Conservation (phyloP, 1,140 invertebrate species). For the Ganaspis sp. region DNA sequence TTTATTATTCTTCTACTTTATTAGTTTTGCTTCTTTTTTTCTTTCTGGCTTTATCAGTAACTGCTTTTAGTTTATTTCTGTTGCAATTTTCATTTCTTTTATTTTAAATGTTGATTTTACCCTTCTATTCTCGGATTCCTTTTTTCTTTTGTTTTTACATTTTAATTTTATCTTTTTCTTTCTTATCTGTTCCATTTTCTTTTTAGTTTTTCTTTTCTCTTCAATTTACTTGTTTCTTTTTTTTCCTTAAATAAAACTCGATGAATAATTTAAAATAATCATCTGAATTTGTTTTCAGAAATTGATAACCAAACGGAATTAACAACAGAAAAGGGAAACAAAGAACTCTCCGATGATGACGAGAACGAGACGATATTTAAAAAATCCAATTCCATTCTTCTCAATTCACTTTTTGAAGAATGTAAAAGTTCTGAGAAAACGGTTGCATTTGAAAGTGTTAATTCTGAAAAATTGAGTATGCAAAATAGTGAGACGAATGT, state of each 20-base stretch:
- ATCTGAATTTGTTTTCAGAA: not conserved
- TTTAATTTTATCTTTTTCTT: no score
- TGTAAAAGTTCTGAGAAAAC: not conserved
- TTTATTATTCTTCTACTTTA: no score
- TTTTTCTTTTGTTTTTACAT: no score
- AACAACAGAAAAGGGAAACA: not conserved
- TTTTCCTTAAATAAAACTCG: no score
- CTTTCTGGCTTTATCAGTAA: no score
- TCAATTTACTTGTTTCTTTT: no score
- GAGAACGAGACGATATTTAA: slow-evolving; percentile 1
- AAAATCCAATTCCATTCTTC: not conserved
- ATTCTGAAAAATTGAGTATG: not conserved
- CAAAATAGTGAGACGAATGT: not conserved
- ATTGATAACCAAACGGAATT: not conserved
- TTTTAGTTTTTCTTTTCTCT: not conserved
- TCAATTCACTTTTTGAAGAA: not conserved
- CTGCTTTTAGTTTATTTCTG: no score
- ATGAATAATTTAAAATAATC: no score
- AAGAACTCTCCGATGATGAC: not conserved
- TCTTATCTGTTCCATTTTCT: not conserved
- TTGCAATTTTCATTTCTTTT: no score
- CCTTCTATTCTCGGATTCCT: no score
- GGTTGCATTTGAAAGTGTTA: not conserved
- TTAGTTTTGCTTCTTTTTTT: not conserved
- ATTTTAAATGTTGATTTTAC: no score